phyloP scores from a whole-genome alignment of 2,888 invertebrate species.

The Cantharis rufa region DNA sequence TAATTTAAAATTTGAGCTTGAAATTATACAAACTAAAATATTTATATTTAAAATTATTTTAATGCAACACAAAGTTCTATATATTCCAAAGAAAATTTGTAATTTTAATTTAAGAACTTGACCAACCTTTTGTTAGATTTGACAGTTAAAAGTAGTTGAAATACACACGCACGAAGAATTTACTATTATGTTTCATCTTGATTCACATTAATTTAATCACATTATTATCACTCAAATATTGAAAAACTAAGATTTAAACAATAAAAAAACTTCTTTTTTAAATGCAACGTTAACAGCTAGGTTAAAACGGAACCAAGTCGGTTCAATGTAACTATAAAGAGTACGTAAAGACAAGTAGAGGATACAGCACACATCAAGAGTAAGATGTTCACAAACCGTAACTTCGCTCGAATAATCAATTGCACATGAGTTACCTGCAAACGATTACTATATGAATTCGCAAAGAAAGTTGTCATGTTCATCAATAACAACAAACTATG shows the following conservation, averaged over 20 bases:
- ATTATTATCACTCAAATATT: not conserved
- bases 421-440: constrained; percentile 14
- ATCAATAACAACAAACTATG: constrained; percentile 1
- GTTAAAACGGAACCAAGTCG: not conserved
- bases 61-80: not conserved
- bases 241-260: not conserved
- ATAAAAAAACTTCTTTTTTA: not conserved
- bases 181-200: not conserved
- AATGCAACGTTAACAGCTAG: not conserved
- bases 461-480: constrained; percentile 8
- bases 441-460: constrained; percentile 8
- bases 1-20: too few species aligned
- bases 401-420: constrained; percentile 33
- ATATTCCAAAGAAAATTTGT: not conserved
- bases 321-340: constrained; percentile 3
- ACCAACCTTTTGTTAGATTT: not conserved
- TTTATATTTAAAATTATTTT: not conserved
- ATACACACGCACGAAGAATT: not conserved
- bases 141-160: not conserved
- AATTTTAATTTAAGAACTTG: not conserved
- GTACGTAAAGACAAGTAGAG: not conserved
- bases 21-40: too few species aligned
- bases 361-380: constrained; percentile 11
- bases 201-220: not conserved
- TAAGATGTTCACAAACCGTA: constrained; percentile 37